These are phyloP conservation scores for Porites divaricata DNA, from an alignment of 92 coral and sea anemone genomes.

Conservation along the genomic window DNA sequence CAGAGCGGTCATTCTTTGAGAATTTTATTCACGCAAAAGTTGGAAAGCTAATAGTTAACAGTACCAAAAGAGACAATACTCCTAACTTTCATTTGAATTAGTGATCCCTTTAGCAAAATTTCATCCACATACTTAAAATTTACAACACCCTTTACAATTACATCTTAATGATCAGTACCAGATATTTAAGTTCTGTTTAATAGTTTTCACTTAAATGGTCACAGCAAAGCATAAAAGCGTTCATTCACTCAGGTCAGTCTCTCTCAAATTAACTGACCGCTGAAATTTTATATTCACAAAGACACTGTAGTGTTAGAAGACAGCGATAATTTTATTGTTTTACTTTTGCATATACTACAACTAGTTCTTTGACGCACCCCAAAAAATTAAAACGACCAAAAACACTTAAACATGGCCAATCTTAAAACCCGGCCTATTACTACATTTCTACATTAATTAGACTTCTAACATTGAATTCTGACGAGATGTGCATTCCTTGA, in stretches of 20 bases:
- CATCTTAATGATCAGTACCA: too few species aligned
- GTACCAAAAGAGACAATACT: too few species aligned
- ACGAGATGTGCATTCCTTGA: not conserved
- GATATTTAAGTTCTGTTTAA: not conserved
- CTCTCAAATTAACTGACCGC: too few species aligned
- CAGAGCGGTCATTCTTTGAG: too few species aligned
- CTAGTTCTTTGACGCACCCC: not conserved
- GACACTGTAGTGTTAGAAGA: not conserved
- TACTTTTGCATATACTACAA: too few species aligned
- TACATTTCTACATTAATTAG: too few species aligned
- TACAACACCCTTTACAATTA: not conserved
- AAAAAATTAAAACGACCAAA: not conserved
- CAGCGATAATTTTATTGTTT: too few species aligned
- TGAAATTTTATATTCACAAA: not conserved
- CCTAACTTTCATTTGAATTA: too few species aligned
- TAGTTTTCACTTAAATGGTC: not conserved
- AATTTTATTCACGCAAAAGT: too few species aligned
- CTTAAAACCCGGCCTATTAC: not conserved
- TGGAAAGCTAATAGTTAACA: too few species aligned
- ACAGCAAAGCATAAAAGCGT: not conserved
- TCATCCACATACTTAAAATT: not conserved
- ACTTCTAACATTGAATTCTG: not conserved
- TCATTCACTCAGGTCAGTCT: too few species aligned
- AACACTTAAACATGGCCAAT: not conserved
- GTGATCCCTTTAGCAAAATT: not conserved